Base-by-base conservation (phyloP, 2,113 vertebrate genomes). In the Xenus cinereus region DNA sequence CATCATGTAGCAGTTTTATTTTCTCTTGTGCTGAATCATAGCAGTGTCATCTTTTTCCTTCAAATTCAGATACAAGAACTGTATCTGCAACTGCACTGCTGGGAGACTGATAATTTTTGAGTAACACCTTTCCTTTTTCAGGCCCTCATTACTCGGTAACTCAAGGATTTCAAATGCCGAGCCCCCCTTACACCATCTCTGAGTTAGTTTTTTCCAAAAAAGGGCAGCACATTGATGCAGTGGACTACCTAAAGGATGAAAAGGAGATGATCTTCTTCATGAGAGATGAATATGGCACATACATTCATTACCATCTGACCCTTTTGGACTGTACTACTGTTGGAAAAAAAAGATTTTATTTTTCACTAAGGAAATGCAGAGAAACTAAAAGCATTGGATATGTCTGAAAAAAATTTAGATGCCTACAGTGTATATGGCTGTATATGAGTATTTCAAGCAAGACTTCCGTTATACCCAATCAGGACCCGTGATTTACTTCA, bases 241-340 rank as follows among this genome's bases (percentile, higher is more conserved):
- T 95, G 1, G 83, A 98, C 60, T 96, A 97, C 35, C 83, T 98
- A 71, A 95, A 69, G 71, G 69, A 96, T 19, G 59, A 94, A 18
- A 97, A 92, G 83, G 94, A 98, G 87, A 97, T 95, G 2, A 68
- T 98, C 32, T 98, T 97, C 91, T 98, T 98, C 68, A 81, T 97
- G 63, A 93, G 83, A 86, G 80, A 96, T 30, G 84, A 97, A 50
- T 97, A 94, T 72, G 98, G 97, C 89, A 97, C 92, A 95, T 82
- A 56, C 23, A 46, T 53, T 82, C 12, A 27, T 89, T 91, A 69
- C 43, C 18, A 7, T 48, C 53, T 87, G 46, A 85, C 24, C 48
- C 71, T 73, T 80, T 84, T 71, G 69, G 63, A 74, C 15, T 33
- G 14, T 45, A 26, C 32, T 41, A 46, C 77, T 74, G 14, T 6